Conservation (phyloP, 2,888 invertebrate genomes). For the Spatulosminthurus flaviceps region DNA sequence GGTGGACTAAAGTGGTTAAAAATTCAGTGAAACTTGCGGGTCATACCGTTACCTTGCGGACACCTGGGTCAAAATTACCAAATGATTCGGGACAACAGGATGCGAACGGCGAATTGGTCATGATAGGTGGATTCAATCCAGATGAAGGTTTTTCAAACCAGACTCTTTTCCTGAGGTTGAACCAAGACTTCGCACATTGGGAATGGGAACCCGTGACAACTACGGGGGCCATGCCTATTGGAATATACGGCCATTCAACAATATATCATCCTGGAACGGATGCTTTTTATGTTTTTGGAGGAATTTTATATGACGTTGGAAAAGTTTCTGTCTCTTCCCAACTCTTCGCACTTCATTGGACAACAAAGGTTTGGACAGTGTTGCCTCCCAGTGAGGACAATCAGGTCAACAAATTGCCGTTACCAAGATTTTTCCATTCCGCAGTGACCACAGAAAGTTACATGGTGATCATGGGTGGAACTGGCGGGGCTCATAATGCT, state of each 20-base stretch:
- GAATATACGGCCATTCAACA: constrained; percentile 85
- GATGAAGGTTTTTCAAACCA: constrained; percentile 64
- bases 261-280: constrained; percentile 84
- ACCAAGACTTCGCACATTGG: constrained; percentile 65
- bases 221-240: constrained; percentile 57
- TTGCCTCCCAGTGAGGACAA: constrained; percentile 77
- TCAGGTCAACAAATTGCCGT: constrained; percentile 70
- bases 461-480: constrained; percentile 90
- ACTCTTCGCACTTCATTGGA: constrained; percentile 80
- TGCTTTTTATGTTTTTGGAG: constrained; percentile 90
- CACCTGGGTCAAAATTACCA: constrained; percentile 67
- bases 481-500: constrained; percentile 76
- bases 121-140: constrained; percentile 79
- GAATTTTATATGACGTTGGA: constrained; percentile 79
- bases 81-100: not conserved
- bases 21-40: constrained; percentile 72
- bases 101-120: constrained; percentile 71
- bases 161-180: constrained; percentile 50
- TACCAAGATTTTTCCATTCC: constrained; percentile 84
- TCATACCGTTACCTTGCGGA: constrained; percentile 84
- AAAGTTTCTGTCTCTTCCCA: constrained; percentile 78
- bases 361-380: constrained; percentile 82
- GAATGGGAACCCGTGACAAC: constrained; percentile 65
- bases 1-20: constrained; percentile 65
- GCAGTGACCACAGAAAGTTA: constrained; percentile 88